These are phyloP conservation scores for Timema cristinae DNA, from an alignment of 2,888 invertebrate species.

Conservation along the genomic window DNA sequence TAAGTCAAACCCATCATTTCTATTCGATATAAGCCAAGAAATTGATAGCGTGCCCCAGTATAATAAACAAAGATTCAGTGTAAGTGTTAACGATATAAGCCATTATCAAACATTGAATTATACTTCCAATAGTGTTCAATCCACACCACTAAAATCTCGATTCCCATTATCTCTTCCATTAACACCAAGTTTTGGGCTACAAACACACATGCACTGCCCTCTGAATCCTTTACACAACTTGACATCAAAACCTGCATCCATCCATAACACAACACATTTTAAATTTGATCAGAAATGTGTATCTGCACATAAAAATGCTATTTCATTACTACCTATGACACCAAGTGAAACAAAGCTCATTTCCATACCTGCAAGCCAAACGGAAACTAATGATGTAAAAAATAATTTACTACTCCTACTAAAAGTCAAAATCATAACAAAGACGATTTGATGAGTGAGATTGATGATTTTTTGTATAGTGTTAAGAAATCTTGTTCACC, in stretches of 20 bases:
- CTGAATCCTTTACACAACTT: neutral
- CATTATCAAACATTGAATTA: neutral
- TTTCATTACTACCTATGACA: conserved; percentile 7
- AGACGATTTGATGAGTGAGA: conserved; percentile 25
- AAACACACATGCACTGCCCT: neutral
- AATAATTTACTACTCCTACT: neutral
- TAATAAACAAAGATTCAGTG: neutral
- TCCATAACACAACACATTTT: too few relatives aligned
- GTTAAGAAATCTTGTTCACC: conserved; percentile 15
- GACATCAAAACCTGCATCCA: neutral
- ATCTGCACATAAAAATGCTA: neutral
- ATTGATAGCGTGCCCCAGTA: too few relatives aligned
- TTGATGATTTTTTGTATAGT: conserved; percentile 27
- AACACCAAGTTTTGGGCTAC: conserved; percentile 37
- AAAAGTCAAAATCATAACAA: conserved; percentile 12
- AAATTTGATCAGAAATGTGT: too few relatives aligned
- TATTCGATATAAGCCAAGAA: too few relatives aligned
- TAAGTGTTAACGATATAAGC: conserved; percentile 16
- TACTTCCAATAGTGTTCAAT: conserved; percentile 30
- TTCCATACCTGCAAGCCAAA: too few relatives aligned
- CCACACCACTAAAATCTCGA: conserved; percentile 38
- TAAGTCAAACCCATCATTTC: too few relatives aligned
- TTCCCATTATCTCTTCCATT: conserved; percentile 40
- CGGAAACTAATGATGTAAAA: neutral
- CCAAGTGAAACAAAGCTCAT: neutral